Base-by-base conservation (phyloP, 2,797 vertebrate species). In the Prunella strophiata region DNA sequence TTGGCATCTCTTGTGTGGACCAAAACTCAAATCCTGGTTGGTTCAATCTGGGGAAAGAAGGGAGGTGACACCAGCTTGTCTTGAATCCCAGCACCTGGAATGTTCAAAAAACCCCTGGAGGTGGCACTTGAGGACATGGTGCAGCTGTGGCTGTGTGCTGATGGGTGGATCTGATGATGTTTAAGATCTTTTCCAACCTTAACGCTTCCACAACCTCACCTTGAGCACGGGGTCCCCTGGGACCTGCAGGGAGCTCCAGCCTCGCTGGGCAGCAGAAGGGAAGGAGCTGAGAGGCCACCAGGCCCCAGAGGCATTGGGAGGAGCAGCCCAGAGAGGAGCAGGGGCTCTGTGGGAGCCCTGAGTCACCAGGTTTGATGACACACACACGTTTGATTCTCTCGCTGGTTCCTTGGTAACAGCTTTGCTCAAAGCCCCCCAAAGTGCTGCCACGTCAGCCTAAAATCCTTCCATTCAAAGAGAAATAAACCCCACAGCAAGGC, bases 321-420 rank as follows among this genome's bases (percentile, higher is more conserved):
- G 67, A 22, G 40, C 63, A n/a, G 8, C 9, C 16, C 16, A 55
- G 19, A 3, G 1, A 17, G 7, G 62, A 47, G 51, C 62, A 16
- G 15, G 11, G 29, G 29, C 38, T 40, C 67, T 47, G 55, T 2
- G 3, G 50, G 88, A 83, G 12, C 59, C 70, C 77, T 32, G 82
- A 91, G 81, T 85, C 91, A 80, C 38, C 17, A 13, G 17, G 18
- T 11, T 32, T 52, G 55, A 48, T 22, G 16, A 21, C 78, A 27
- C 71, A 22, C 71, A 22, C 26, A 4, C 0, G 7, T 75, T 85
- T 47, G n/a, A 54, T 13, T 58, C 22, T 13, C 61, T 45, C 2
- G 43, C 79, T 8, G 81, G n/a, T 67, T 82, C 67, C 94, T 74
- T 91, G 91, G 94, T 63, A 95, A 93, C 82, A 76, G 85, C 54